Evolutionary conservation across 2,888 invertebrate species (phyloP).

Genomic region (Branchipolynoe longqiensis): DNA sequence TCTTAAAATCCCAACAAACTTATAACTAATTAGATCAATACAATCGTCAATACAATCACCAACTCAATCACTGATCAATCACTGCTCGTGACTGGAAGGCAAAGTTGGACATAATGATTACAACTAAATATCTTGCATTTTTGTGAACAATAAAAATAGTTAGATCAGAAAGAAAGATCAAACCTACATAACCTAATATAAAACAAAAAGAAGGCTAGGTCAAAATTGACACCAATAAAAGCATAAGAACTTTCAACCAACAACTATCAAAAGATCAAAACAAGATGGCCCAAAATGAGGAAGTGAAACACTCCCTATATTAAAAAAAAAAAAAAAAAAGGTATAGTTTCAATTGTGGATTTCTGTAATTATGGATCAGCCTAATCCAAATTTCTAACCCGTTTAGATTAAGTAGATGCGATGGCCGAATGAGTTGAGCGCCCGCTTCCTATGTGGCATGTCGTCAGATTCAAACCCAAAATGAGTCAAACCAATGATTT

Average conservation of each 20-base stretch:
- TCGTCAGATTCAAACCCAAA: too few relatives aligned
- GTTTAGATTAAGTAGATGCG: too few relatives aligned
- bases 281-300: neutral
- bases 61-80: neutral
- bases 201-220: neutral
- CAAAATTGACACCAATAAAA: neutral
- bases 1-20: neutral
- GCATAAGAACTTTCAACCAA: neutral
- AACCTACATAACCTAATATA: neutral
- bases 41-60: neutral
- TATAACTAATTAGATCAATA: neutral
- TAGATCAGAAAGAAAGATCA: neutral
- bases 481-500: too few relatives aligned
- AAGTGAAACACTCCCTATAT: too few relatives aligned
- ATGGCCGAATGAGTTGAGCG: too few relatives aligned
- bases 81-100: too few relatives aligned
- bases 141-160: neutral
- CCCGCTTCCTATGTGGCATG: too few relatives aligned
- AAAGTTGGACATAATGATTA: too few relatives aligned
- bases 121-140: neutral
- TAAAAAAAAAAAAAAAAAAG: too few relatives aligned
- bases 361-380: too few relatives aligned
- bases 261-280: neutral
- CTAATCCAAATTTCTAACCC: too few relatives aligned
- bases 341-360: too few relatives aligned